A percentile compares a stretch with the other conserved stretches of the same genome.
Evolutionary conservation across 2,113 vertebrate genomes (phyloP).

Genomic region (Jaculus jaculus): DNA sequence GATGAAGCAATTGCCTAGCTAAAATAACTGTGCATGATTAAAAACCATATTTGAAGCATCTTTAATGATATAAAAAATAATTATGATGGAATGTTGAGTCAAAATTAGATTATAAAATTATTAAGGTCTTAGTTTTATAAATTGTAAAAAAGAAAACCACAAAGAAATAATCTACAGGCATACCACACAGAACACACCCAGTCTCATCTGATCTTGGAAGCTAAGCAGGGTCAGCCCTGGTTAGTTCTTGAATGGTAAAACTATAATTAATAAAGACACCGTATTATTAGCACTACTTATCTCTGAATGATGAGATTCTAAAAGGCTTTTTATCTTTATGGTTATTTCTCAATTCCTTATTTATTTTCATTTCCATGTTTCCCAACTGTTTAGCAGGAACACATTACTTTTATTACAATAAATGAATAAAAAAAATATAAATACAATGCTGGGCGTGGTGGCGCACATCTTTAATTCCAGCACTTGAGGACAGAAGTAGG

Average conservation of each 20-base stretch:
- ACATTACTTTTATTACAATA: slow-evolving; percentile 16
- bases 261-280: neutral
- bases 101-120: neutral
- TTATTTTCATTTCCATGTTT: slow-evolving; percentile 3
- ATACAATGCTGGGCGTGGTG: no score
- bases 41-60: neutral
- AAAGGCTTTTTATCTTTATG: neutral
- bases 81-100: neutral
- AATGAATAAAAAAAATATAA: slow-evolving; percentile 13
- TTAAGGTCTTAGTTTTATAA: slow-evolving; percentile 7
- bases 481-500: no score
- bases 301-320: neutral
- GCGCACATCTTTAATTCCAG: no score
- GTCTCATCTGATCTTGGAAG: neutral
- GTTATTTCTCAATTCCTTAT: slow-evolving; percentile 49
- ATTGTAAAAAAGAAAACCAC: slow-evolving; percentile 28
- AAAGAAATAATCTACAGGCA: neutral
- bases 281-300: neutral
- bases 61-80: slow-evolving; percentile 2
- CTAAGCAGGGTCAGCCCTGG: neutral
- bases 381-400: slow-evolving; percentile 14
- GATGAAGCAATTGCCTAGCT: neutral
- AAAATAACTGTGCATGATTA: neutral
- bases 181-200: neutral
- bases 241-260: neutral